Percentiles rank a stretch among this genome's conserved stretches.
phyloP scores from a whole-genome alignment of 2,113 vertebrate genomes.

The Sarotherodon lohbergeri region DNA sequence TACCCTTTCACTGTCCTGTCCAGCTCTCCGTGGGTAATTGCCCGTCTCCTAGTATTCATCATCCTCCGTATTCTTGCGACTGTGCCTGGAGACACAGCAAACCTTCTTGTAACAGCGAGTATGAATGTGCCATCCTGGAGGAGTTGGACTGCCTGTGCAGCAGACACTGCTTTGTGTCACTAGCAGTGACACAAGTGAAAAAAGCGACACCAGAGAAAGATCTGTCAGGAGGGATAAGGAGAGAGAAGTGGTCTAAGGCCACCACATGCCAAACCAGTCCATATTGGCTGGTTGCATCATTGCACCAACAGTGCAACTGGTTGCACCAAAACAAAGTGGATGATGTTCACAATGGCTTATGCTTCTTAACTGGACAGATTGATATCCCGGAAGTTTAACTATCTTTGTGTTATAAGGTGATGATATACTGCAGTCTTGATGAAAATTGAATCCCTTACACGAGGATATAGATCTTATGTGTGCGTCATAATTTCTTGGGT shows the following conservation, averaged over 20 bases:
- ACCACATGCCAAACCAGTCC: neutral
- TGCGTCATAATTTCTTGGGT: neutral
- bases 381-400: neutral
- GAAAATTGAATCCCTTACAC: neutral
- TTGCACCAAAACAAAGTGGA: neutral
- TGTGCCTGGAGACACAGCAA: neutral
- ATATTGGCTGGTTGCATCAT: neutral
- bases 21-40: neutral
- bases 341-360: neutral
- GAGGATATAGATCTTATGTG: neutral
- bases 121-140: neutral
- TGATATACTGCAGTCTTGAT: neutral
- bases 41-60: neutral
- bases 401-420: neutral
- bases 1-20: neutral
- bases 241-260: neutral
- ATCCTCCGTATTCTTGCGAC: neutral
- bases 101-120: neutral
- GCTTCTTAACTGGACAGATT: neutral
- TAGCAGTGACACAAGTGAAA: neutral
- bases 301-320: neutral
- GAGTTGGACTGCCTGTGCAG: neutral
- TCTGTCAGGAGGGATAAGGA: neutral
- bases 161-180: neutral
- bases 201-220: neutral